These are phyloP conservation scores for Saguinus imperator DNA, from an alignment of 2,113 vertebrate genomes.

Conservation along the genomic window DNA sequence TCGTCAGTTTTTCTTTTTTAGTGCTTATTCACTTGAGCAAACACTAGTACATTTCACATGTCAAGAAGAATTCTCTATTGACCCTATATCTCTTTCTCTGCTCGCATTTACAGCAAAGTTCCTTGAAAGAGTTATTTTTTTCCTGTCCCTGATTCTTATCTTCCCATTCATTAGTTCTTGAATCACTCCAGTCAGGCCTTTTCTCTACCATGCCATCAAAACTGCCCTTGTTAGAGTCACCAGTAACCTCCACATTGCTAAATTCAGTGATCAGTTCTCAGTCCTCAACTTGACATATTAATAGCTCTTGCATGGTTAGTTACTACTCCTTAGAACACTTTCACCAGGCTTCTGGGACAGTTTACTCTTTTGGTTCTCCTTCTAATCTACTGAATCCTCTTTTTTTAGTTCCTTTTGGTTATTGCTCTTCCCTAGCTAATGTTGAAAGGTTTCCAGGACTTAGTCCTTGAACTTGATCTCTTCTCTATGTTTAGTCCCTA, in stretches of 20 bases:
- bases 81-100: background rate
- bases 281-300: background rate
- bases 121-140: conserved; percentile 7
- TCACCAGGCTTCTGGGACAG: background rate
- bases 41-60: background rate
- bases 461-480: background rate
- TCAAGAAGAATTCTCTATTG: conserved; percentile 29
- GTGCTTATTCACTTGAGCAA: conserved; percentile 14
- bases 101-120: background rate
- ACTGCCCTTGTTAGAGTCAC: background rate
- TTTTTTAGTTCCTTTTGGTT: background rate
- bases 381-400: background rate
- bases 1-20: background rate
- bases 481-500: background rate
- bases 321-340: background rate
- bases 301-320: background rate
- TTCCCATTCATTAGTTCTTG: background rate
- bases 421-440: background rate
- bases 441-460: background rate
- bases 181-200: background rate
- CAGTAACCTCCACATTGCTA: background rate
- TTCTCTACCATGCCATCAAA: background rate
- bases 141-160: background rate
- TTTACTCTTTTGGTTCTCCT: background rate
- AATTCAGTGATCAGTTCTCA: background rate